Base-by-base conservation (phyloP, 2,888 invertebrate genomes). In the Sericinus montela region DNA sequence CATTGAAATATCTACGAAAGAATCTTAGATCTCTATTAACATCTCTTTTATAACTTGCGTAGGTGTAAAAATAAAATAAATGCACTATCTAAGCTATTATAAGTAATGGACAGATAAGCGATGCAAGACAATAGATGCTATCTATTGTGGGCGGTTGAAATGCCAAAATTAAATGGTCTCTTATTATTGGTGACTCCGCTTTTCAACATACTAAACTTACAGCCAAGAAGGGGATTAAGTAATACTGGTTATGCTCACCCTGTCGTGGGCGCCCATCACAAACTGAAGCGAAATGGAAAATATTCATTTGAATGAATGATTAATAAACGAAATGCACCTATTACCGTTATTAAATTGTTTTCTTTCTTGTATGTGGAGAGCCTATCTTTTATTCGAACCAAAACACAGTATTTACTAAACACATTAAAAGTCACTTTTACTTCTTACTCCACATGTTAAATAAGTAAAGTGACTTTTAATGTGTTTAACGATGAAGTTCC, bases 41-140 rank as follows among this genome's bases (percentile, higher is more conserved):
- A 50, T 41, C 49, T 50, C 45, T 50, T 41, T 50, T 50, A 50
- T 45, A 30, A 32, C 36, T 37, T 44, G 75, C 71, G 83, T 83
- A 75, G 83, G 84, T 63, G 80, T 73, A 54, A 57, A 59, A 66
- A 57, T 65, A 66, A 71, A 70, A 62, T 71, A 69, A 73, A 74
- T 70, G 73, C 69, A 71, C 70, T 67, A 72, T 73, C 70, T 69
- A 58, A 74, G 72, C 77, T 77, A 80, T 84, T 81, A 80, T 80
- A 82, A 84, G 76, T 84, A 82, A 84, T 81, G 75, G 74, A 60
- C 63, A 76, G 82, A 81, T 80, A 80, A 80, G 74, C 68, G 62
- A 53, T 58, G 59, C 63, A 65, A 82, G 76, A 84, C 83, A 83
- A 84, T 81, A 75, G 81, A 77, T 75, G 63, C 64, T 66, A 67